A percentile compares a stretch with the other conserved stretches of the same genome.
Evolutionary conservation across 2,888 invertebrate genomes (phyloP).

Genomic region (Meliscaeva auricollis): DNA sequence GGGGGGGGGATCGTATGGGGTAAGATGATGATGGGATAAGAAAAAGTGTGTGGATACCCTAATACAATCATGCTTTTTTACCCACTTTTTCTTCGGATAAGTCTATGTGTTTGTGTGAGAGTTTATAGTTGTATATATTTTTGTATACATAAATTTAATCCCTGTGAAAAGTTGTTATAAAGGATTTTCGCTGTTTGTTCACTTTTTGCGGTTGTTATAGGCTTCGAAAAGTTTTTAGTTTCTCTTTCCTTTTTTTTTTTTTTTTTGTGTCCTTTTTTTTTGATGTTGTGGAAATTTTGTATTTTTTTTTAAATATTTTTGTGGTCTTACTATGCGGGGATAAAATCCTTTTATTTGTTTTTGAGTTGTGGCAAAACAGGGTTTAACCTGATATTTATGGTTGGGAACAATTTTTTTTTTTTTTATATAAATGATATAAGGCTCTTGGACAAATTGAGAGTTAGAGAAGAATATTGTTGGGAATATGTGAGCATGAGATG

Average conservation of each 20-base stretch:
- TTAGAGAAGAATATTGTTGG: constrained; percentile 27
- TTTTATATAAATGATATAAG: constrained; percentile 73
- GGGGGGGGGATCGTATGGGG: neutral
- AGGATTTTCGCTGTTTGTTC: constrained; percentile 76
- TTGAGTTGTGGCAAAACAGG: constrained; percentile 71
- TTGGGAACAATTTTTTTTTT: constrained; percentile 68
- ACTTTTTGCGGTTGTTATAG: constrained; percentile 76
- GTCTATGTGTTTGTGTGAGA: constrained; percentile 14
- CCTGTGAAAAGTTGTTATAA: constrained; percentile 76
- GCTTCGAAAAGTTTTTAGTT: constrained; percentile 73
- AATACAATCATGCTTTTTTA: constrained; percentile 65
- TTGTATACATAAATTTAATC: constrained; percentile 49
- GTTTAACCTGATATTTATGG: constrained; percentile 74
- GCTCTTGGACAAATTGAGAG: constrained; percentile 67
- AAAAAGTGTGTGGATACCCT: constrained; percentile 64
- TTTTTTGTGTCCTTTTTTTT: constrained; percentile 36
- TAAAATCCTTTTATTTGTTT: constrained; percentile 74
- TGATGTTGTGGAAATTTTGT: constrained; percentile 51
- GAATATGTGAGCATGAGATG: constrained; percentile 7
- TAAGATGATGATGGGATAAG: neutral
- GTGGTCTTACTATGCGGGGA: constrained; percentile 32
- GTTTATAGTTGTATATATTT: constrained; percentile 14
- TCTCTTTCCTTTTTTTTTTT: constrained; percentile 34
- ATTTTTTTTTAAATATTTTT: constrained; percentile 15
- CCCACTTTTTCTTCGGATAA: constrained; percentile 13